Evolutionary conservation across 2,888 invertebrate species (phyloP).

Genomic region (Platynereis dumerilii): DNA sequence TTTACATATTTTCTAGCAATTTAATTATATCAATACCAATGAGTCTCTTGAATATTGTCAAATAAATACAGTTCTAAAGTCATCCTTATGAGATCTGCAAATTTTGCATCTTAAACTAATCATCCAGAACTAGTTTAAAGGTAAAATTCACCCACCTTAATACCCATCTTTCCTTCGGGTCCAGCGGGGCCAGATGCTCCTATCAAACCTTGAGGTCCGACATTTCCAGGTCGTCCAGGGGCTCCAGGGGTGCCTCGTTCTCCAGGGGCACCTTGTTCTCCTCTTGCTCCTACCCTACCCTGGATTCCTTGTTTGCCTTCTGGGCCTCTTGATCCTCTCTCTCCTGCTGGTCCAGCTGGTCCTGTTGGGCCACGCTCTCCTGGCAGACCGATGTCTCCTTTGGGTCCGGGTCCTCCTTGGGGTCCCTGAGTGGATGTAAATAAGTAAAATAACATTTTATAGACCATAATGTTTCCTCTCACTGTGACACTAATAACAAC

Average conservation of each 20-base stretch:
- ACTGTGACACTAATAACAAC: no score
- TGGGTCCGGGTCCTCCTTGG: conserved; percentile 35
- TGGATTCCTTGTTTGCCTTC: conserved; percentile 23
- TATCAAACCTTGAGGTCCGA: conserved; percentile 14
- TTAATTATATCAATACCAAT: no score
- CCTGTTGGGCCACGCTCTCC: conserved; percentile 25
- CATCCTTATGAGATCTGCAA: no score
- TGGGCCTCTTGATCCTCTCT: conserved; percentile 21
- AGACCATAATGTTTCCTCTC: no score
- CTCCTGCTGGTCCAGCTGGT: conserved; percentile 21
- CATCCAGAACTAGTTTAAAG: no score
- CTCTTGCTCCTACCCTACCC: conserved; percentile 18
- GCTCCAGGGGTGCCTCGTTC: conserved; percentile 15
- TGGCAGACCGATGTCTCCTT: conserved; percentile 25
- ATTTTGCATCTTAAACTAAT: no score
- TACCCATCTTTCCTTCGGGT: conserved; percentile 17
- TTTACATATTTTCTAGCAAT: no score
- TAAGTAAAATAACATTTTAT: not conserved
- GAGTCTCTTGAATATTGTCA: no score
- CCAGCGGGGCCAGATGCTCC: conserved; percentile 19
- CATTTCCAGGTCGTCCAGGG: conserved; percentile 23
- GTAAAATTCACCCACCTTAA: conserved; percentile 12
- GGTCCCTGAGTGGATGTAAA: conserved; percentile 12
- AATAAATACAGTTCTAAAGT: no score
- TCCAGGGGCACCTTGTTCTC: conserved; percentile 20